These are phyloP conservation scores for Nibea coibor DNA, from an alignment of 2,113 vertebrate genomes.

Conservation along the genomic window DNA sequence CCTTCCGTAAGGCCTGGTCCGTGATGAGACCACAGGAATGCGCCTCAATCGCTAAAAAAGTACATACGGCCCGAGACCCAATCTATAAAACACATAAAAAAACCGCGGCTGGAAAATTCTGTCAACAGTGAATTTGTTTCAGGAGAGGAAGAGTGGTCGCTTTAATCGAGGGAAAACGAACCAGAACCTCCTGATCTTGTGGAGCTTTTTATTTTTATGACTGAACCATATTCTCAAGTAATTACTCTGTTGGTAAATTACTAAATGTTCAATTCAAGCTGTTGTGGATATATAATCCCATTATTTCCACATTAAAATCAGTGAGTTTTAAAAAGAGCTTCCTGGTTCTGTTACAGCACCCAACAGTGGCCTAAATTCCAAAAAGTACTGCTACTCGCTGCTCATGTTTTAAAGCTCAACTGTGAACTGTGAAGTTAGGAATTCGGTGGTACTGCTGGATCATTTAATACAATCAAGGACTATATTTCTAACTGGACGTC, in stretches of 20 bases:
- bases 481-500: neutral
- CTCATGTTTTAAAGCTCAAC: neutral
- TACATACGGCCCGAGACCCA: constrained; percentile 2
- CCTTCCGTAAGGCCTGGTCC: constrained; percentile 5
- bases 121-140: constrained; percentile 3
- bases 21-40: constrained; percentile 41
- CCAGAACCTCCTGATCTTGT: neutral
- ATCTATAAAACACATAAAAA: constrained; percentile 39
- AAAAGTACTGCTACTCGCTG: neutral
- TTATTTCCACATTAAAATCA: neutral
- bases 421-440: neutral
- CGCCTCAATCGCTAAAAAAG: neutral
- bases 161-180: constrained; percentile 13
- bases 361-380: neutral
- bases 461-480: neutral
- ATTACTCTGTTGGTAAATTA: neutral
- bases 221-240: neutral
- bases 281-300: neutral
- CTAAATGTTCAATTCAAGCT: neutral
- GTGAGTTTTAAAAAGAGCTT: neutral
- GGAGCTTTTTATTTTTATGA: neutral
- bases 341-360: neutral
- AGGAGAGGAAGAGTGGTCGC: constrained; percentile 14
- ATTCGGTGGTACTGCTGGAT: neutral
- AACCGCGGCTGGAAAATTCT: constrained; percentile 26